Evolutionary conservation across 2,113 vertebrate species (phyloP).

Genomic region (Chlamydotis undulata): DNA sequence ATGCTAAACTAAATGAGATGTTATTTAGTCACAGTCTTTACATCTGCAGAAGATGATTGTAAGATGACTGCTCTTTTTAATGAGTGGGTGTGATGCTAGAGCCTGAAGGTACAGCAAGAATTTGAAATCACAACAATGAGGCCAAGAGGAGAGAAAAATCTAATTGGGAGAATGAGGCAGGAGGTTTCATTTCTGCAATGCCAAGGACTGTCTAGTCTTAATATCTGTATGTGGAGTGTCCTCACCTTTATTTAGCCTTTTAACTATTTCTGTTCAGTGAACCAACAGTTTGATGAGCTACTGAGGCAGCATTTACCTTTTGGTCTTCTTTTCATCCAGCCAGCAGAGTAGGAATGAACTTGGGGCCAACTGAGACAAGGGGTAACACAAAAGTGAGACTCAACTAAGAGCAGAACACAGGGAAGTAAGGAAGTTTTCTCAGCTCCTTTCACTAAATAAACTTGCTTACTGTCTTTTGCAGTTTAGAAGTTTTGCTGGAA

Average conservation of each 20-base stretch:
- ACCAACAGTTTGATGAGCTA: not conserved
- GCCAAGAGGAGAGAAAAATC: not conserved
- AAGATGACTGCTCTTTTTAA: not conserved
- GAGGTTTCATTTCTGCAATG: not conserved
- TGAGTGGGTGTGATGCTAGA: not conserved
- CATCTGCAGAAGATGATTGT: not conserved
- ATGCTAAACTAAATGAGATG: not conserved
- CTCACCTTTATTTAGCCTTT: not conserved
- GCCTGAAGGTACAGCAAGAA: not conserved
- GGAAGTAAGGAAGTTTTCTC: not conserved
- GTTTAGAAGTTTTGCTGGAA: not conserved
- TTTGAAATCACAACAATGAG: not conserved
- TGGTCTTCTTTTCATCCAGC: not conserved
- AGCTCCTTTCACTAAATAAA: not conserved
- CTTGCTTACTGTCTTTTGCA: not conserved
- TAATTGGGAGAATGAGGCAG: not conserved
- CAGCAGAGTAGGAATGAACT: not conserved
- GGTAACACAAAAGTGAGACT: not conserved
- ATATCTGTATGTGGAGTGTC: not conserved
- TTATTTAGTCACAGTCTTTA: constrained; percentile 8
- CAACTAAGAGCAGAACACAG: not conserved
- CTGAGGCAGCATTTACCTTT: not conserved
- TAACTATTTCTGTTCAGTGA: not conserved
- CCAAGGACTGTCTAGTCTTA: not conserved
- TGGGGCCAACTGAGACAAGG: not conserved